These are phyloP conservation scores for Iphiclides podalirius DNA, from an alignment of 2,888 invertebrate species.

Conservation along the genomic window DNA sequence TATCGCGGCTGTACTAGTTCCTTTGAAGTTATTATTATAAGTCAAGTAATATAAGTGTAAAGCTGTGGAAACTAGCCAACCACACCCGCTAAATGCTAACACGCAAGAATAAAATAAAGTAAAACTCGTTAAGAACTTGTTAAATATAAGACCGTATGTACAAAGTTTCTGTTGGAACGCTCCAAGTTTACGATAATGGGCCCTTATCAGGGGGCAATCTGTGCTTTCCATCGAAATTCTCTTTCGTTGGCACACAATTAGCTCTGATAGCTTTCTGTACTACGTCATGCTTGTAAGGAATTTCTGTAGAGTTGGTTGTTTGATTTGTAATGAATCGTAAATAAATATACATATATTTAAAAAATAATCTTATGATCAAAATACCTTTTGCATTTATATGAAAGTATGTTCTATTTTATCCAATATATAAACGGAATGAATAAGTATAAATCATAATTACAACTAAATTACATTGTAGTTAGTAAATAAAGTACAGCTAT, in stretches of 20 bases:
- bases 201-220: conserved; percentile 63
- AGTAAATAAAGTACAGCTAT: no score
- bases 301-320: conserved; percentile 27
- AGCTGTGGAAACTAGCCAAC: conserved; percentile 40
- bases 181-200: conserved; percentile 64
- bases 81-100: conserved; percentile 41
- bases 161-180: conserved; percentile 53
- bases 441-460: no score
- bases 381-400: no score
- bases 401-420: no score
- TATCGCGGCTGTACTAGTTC: no score
- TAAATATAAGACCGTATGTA: conserved; percentile 53
- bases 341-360: no score
- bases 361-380: no score
- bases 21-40: conserved; percentile 39
- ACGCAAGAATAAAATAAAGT: conserved; percentile 60
- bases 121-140: conserved; percentile 45
- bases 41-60: conserved; percentile 39
- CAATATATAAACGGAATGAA: no score
- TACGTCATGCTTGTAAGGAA: conserved; percentile 57
- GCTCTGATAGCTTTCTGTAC: conserved; percentile 71
- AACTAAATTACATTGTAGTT: no score
- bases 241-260: conserved; percentile 73
- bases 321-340: conserved; percentile 30
- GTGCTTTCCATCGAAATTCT: conserved; percentile 62